Evolutionary conservation across 2,797 vertebrate genomes (phyloP), one percentile per base, ranked within the genome.

Genomic region (Poliocrania exsul): DNA sequence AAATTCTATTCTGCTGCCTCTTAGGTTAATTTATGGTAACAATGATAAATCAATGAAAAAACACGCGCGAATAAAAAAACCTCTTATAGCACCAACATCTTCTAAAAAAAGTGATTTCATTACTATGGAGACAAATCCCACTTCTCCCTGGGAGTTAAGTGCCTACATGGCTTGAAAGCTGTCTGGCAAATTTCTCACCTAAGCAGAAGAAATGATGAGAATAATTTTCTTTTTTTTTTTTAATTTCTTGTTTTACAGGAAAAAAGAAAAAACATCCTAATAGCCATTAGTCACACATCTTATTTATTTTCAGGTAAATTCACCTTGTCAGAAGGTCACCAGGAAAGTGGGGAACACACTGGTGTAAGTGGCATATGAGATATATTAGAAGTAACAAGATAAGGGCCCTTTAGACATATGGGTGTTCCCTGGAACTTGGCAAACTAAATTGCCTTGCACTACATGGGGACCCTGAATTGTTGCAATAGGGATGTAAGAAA

Each of bases 141-240:
- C 16, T 77, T 86, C 50, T 70, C 51, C 54, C 35, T 73, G 31
- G 15, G 51, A 86, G 92, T 88, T 90, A 91, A 78, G 57, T 2
- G 1, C 60, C 77, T 92, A 31, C 38, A 29, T 10, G 20, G 29
- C 33, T 72, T 90, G 44, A 92, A 96, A 94, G 26, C 31, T 13
- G 24, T 80, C 86, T 92, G 44, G 50, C 58, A 92, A 88, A 74
- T 81, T 95, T 95, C 71, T 90, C 90, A 90, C 71, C 56, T 92
- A 72, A 60, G 37, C 31, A 84, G 58, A 61, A 15, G 31, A 92
- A 73, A 35, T 56, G 58, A 75, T 56, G 58, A 75, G 46, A 90
- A 49, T 3, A 67, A 42, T 5, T 16, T 35, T 35, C n/a, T n/a
- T n/a, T 10, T 56, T 38, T 44, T 44, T 26, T 67, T 75, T 24